Base-by-base conservation (phyloP, 2,888 invertebrate genomes). In the Tridacna gigas region DNA sequence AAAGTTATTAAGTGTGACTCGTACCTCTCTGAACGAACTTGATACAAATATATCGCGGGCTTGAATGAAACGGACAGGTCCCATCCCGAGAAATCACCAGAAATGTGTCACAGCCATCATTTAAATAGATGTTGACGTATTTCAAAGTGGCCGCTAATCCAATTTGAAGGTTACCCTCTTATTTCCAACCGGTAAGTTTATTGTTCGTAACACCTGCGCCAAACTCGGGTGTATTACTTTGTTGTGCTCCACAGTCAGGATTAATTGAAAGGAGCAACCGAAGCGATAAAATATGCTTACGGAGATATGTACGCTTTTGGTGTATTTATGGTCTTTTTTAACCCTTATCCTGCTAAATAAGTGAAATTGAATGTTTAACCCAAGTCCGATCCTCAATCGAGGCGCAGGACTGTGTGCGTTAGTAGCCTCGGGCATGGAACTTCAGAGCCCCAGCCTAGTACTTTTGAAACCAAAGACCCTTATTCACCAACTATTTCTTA, bases 101-200 rank as follows among this genome's bases (percentile, higher is more conserved):
- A 63, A n/a, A 25, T 63, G 63, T 63, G 63, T 63, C 63, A 63
- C 15, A 63, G 22, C 63, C 63, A 63, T 63, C 63, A 63, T 63
- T 63, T 25, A 25, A 63, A 63, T 63, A 25, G 13, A 18, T 63
- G 63, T 63, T 63, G 63, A 63, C 63, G 63, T 63, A 74, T 65
- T 79, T 79, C 63, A 79, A 82, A 84, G 84, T 81, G 76, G 77
- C 67, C 79, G 51, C 77, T 84, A 81, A 84, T 79, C 79, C 67
- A 82, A 73, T 67, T 13, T 71, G 71, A 71, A 71, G 71, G 22
- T 22, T 26, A 51, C 71, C 47, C 71, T 71, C 48, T 71, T 71
- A 22, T 51, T 13, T 45, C 48, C 51, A 13, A 37, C 56, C 12
- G 51, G 51, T 48, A 51, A 51, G 22, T 22, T 71, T 45, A 71